phyloP scores from a whole-genome alignment of 2,113 vertebrate species.

The Phyllostomus hastatus region DNA sequence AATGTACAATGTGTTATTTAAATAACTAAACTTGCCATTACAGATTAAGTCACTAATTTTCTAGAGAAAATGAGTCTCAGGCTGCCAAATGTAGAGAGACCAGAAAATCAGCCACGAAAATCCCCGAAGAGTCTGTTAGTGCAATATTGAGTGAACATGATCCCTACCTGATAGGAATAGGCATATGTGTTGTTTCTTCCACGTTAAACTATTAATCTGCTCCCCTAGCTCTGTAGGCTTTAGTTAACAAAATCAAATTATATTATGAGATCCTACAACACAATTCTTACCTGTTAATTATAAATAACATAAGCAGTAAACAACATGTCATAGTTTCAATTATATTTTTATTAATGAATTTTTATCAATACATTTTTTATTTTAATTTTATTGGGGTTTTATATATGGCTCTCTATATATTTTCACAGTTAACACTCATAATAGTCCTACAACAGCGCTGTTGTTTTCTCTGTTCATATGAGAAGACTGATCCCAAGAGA shows the following conservation, averaged over 20 bases:
- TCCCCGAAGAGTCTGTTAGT: background rate
- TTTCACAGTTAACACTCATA: background rate
- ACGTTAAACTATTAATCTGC: background rate
- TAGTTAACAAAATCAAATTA: background rate
- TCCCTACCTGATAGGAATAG: background rate
- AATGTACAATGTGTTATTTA: background rate
- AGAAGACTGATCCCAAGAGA: background rate
- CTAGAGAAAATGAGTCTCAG: background rate
- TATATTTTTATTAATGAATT: background rate
- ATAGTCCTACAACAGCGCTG: fast-evolving
- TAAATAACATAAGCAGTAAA: background rate
- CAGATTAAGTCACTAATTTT: background rate
- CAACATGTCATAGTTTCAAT: background rate
- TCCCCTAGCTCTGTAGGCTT: background rate
- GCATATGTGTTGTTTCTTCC: background rate
- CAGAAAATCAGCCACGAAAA: constrained; percentile 4
- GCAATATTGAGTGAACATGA: background rate
- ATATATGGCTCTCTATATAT: background rate
- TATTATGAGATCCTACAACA: background rate
- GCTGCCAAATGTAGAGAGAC: background rate
- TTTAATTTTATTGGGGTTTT: background rate
- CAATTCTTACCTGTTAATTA: background rate
- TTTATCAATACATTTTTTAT: background rate
- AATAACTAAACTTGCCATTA: background rate
- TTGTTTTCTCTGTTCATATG: background rate